Percentiles rank a stretch among this genome's conserved stretches.
These are phyloP conservation scores for Apteryx mantelli DNA, from an alignment of 2,113 vertebrate species.

Conservation along the genomic window DNA sequence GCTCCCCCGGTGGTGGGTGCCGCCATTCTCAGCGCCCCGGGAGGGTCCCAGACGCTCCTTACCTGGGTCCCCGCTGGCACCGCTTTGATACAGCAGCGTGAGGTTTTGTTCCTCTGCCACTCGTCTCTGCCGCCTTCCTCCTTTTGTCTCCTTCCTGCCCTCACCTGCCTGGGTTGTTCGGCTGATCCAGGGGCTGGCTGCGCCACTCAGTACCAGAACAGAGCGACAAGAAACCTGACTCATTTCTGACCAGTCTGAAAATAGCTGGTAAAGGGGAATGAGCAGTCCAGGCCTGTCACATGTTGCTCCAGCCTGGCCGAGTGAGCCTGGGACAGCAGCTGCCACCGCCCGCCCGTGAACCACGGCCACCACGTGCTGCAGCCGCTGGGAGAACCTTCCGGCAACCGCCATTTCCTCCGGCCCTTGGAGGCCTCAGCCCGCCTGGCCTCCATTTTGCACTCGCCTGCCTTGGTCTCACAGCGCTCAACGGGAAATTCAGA, in stretches of 20 bases:
- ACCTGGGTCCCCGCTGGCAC: neutral
- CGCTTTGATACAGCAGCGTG: accelerated
- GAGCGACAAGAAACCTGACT: accelerated
- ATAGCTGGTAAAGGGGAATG: neutral
- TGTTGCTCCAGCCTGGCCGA: neutral
- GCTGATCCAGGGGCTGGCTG: neutral
- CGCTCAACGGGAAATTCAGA: neutral
- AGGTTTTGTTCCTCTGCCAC: neutral
- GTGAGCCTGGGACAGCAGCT: neutral
- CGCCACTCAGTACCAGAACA: no score
- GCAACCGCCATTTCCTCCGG: neutral
- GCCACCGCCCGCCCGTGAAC: accelerated
- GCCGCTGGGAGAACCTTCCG: neutral
- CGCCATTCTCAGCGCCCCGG: neutral
- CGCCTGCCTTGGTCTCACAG: neutral
- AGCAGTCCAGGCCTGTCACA: no score
- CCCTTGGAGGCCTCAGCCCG: neutral
- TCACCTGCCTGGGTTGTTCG: neutral
- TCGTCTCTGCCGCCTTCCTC: accelerated
- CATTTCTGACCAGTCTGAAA: neutral
- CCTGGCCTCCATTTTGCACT: neutral
- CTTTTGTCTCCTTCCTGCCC: neutral
- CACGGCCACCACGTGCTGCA: neutral
- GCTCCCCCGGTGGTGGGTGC: neutral
- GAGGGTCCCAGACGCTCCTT: neutral